Evolutionary conservation across 2,113 vertebrate genomes (phyloP).

Genomic region (Phaethon lepturus): DNA sequence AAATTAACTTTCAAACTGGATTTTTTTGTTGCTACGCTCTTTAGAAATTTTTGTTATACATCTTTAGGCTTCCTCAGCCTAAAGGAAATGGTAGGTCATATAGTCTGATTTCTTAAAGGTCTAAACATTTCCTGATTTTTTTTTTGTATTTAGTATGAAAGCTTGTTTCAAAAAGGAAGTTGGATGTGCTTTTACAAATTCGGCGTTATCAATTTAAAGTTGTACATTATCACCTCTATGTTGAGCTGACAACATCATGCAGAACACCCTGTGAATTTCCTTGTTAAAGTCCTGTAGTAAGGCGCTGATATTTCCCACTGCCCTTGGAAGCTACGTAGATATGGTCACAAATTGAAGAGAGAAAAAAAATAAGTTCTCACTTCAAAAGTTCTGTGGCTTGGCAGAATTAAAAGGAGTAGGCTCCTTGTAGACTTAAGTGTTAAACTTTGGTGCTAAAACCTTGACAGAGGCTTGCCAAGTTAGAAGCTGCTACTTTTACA

Average conservation of each 20-base stretch:
- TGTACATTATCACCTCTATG: background rate
- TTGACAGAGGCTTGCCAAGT: background rate
- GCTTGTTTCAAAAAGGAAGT: background rate
- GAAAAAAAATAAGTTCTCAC: background rate
- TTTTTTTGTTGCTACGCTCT: background rate
- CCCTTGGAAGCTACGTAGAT: background rate
- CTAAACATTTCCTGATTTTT: background rate
- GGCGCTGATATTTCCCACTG: background rate
- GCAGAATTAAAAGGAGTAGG: background rate
- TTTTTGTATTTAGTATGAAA: background rate
- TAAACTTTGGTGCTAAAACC: background rate
- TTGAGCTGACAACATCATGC: background rate
- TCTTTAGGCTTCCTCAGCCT: background rate
- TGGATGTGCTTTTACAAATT: background rate
- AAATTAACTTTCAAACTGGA: background rate
- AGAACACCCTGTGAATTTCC: background rate
- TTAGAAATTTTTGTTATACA: background rate
- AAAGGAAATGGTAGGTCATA: background rate
- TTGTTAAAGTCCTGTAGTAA: background rate
- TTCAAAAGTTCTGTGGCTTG: background rate
- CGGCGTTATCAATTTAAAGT: background rate
- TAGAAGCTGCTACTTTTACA: background rate
- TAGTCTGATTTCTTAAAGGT: background rate
- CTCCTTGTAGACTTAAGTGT: background rate
- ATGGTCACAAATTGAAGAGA: background rate